Evolutionary conservation across 2,797 vertebrate species (phyloP).

Genomic region (Prunella strophiata): DNA sequence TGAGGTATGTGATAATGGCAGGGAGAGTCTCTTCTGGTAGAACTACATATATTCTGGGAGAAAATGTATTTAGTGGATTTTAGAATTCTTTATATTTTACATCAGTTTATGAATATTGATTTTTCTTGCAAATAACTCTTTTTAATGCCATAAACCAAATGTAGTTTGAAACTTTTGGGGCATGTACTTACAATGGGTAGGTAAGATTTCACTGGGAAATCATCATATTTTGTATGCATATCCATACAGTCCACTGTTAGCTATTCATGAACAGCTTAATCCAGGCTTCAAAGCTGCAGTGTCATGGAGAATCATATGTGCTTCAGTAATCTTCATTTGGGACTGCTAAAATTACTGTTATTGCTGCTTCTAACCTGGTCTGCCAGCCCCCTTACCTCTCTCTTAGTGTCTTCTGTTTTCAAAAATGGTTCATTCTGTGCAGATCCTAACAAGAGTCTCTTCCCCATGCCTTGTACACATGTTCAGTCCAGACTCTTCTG

Average conservation of each 20-base stretch:
- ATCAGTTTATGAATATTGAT: background rate
- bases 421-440: background rate
- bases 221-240: background rate
- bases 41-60: background rate
- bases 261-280: background rate
- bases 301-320: background rate
- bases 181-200: background rate
- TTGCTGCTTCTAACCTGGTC: background rate
- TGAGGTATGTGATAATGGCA: background rate
- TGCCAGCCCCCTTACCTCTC: background rate
- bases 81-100: background rate
- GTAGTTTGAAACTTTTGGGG: background rate
- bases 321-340: background rate
- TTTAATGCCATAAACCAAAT: background rate
- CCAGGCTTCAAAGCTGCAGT: background rate
- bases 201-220: background rate
- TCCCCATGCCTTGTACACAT: accelerated
- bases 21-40: background rate
- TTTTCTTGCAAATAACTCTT: background rate
- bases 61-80: background rate
- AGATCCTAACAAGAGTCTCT: background rate
- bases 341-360: background rate
- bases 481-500: background rate
- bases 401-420: background rate
- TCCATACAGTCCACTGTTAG: background rate